Conservation (phyloP, 2,797 vertebrate genomes). For the Tiaroga cobitis region DNA sequence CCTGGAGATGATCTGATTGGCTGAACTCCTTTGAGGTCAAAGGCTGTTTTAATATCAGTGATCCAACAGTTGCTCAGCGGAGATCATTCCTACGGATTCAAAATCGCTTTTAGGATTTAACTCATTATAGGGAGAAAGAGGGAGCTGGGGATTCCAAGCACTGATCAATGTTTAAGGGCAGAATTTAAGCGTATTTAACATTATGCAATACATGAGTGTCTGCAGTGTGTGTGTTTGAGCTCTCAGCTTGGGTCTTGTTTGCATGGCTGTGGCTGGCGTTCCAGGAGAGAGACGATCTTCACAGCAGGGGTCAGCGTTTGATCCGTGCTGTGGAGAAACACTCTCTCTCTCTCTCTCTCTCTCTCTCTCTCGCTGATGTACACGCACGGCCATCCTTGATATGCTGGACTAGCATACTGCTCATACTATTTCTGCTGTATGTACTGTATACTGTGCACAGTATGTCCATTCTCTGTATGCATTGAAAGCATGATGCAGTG, state of each 20-base stretch:
- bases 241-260: slow-evolving; percentile 35
- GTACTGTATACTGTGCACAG: not conserved
- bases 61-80: slow-evolving; percentile 24
- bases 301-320: slow-evolving; percentile 48
- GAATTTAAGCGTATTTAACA: slow-evolving; percentile 10
- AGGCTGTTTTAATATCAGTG: slow-evolving; percentile 42
- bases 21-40: slow-evolving; percentile 46
- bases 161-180: slow-evolving; percentile 8
- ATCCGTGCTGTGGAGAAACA: slow-evolving; percentile 42
- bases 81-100: slow-evolving; percentile 16
- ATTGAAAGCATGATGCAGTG: not conserved
- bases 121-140: slow-evolving; percentile 24
- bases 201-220: slow-evolving; percentile 43
- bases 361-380: slow-evolving; percentile 44
- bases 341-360: slow-evolving; percentile 7
- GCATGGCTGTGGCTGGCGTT: slow-evolving; percentile 34
- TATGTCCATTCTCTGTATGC: not conserved
- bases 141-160: not conserved
- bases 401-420: not conserved
- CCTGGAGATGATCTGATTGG: slow-evolving; percentile 54
- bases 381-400: not conserved
- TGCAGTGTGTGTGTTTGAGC: slow-evolving; percentile 3
- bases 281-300: slow-evolving; percentile 35
- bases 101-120: slow-evolving; percentile 32
- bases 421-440: not conserved